Evolutionary conservation across 2,113 vertebrate species (phyloP).

Genomic region (Agapornis roseicollis): DNA sequence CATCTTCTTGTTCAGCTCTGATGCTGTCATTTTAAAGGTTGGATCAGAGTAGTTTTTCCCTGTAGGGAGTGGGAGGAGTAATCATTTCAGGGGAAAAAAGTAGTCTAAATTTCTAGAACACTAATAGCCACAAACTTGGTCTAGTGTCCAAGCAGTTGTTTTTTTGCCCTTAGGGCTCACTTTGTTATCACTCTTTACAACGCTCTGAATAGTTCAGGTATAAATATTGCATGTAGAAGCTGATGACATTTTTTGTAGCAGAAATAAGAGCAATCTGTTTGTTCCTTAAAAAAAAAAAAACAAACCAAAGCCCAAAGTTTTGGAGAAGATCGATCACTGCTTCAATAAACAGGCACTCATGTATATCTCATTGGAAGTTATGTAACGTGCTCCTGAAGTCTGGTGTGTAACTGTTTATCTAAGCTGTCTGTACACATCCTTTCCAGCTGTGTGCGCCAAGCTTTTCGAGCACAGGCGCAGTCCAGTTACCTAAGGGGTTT

Average conservation of each 20-base stretch:
- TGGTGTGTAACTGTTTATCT: neutral
- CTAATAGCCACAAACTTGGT: constrained; percentile 73
- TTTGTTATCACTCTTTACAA: constrained; percentile 48
- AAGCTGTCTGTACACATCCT: neutral
- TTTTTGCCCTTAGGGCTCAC: constrained; percentile 62
- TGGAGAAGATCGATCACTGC: neutral
- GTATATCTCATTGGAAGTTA: constrained; percentile 21
- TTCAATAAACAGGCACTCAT: neutral
- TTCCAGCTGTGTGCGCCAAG: neutral
- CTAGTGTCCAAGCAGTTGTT: constrained; percentile 67
- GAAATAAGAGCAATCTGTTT: neutral
- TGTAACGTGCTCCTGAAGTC: neutral
- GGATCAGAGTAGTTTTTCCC: constrained; percentile 78
- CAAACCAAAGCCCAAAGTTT: neutral
- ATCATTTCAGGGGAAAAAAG: constrained; percentile 62
- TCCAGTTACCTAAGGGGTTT: constrained; percentile 1
- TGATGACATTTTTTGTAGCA: constrained; percentile 42
- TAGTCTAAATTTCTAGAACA: constrained; percentile 63
- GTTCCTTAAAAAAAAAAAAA: neutral
- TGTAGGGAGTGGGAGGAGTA: constrained; percentile 74
- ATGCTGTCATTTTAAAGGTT: constrained; percentile 86
- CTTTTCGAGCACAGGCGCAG: neutral
- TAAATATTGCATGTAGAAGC: constrained; percentile 41
- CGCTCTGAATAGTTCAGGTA: constrained; percentile 43
- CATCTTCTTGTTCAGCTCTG: constrained; percentile 82